Conservation (phyloP, 2,113 vertebrate species). For the Phalacrocorax aristotelis region DNA sequence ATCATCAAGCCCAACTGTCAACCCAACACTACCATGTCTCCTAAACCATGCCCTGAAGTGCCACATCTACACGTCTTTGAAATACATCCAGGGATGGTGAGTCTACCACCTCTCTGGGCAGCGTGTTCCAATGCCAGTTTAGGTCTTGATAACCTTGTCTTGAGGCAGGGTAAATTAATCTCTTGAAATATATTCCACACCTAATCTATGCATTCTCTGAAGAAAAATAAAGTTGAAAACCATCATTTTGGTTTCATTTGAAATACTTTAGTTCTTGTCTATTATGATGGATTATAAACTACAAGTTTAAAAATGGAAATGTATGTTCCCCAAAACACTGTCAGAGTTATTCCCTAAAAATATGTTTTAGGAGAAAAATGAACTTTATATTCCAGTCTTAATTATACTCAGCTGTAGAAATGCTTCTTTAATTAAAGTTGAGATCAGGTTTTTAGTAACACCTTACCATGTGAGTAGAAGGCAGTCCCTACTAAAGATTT, state of each 20-base stretch:
- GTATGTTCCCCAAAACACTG: neutral
- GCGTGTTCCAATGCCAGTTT: neutral
- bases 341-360: neutral
- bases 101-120: too few species aligned
- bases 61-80: too few species aligned
- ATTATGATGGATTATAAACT: neutral
- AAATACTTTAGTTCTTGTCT: neutral
- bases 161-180: neutral
- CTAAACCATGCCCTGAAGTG: too few species aligned
- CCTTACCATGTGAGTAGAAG: neutral
- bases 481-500: neutral
- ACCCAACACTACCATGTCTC: too few species aligned
- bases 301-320: neutral
- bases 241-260: neutral
- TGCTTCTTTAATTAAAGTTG: slow-evolving; percentile 10
- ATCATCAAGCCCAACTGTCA: too few species aligned
- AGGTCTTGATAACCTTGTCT: neutral
- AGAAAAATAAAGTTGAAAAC: neutral
- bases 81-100: too few species aligned
- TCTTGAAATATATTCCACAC: neutral
- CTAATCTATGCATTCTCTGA: neutral
- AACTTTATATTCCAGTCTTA: neutral
- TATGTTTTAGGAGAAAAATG: neutral
- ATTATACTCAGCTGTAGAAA: neutral
- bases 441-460: neutral